Evolutionary conservation across 2,113 vertebrate genomes (phyloP).

Genomic region (Formicarius rufipectus): DNA sequence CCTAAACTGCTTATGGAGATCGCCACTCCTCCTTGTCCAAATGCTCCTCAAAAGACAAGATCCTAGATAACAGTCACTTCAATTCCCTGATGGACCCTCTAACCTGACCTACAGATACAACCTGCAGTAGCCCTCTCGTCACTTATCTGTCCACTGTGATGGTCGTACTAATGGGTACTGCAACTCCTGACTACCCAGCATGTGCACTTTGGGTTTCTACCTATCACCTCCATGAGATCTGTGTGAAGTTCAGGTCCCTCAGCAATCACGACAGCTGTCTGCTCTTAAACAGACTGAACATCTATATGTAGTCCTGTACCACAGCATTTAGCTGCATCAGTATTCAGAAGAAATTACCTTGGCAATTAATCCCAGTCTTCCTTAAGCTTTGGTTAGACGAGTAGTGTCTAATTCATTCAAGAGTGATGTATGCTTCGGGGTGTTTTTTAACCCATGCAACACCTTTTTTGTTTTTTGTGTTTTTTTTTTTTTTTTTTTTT

Average conservation of each 20-base stretch:
- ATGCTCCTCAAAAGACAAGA: background rate
- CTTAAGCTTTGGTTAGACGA: background rate
- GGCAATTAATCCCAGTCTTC: background rate
- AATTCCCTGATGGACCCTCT: background rate
- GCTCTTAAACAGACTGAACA: background rate
- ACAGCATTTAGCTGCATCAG: background rate
- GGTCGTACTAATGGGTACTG: too few species aligned
- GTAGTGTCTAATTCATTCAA: background rate
- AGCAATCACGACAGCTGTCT: background rate
- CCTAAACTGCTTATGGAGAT: background rate
- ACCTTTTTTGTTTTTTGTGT: background rate
- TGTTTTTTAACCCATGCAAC: background rate
- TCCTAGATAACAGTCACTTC: background rate
- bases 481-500: background rate
- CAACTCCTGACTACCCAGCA: background rate
- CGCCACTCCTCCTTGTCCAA: background rate
- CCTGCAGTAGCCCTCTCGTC: fast-evolving
- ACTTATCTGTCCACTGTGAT: background rate
- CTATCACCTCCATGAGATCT: background rate
- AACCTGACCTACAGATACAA: background rate
- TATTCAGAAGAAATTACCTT: background rate
- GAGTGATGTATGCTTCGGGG: background rate
- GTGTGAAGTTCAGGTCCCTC: background rate
- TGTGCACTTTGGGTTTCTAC: background rate
- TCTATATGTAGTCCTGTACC: background rate